phyloP scores from a whole-genome alignment of 2,113 vertebrate genomes.

The Xiphophorus hellerii region DNA sequence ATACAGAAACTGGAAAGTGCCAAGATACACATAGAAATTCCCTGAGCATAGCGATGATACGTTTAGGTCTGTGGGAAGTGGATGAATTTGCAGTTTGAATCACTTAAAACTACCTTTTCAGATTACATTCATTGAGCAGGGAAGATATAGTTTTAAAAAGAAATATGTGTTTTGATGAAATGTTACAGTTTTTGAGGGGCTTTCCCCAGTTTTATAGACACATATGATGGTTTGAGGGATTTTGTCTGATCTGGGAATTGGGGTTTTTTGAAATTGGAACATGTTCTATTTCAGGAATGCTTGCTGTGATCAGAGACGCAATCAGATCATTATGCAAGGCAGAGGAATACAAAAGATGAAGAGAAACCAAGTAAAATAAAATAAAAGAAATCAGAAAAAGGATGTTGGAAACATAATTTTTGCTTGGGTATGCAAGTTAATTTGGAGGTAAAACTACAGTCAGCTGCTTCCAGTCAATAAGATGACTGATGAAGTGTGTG shows the following conservation, averaged over 20 bases:
- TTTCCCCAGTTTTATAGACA: not conserved
- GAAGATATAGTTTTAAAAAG: not conserved
- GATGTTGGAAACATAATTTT: not conserved
- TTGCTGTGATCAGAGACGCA: not conserved
- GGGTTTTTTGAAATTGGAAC: not conserved
- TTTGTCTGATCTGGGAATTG: not conserved
- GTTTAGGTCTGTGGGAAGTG: not conserved
- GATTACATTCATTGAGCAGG: not conserved
- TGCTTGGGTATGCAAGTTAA: not conserved
- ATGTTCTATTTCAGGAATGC: not conserved
- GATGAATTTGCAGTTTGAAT: conserved; percentile 7
- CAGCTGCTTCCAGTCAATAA: not conserved
- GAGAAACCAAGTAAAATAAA: not conserved
- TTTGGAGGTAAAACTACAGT: not conserved
- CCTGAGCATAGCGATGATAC: conserved; percentile 3
- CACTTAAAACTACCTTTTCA: not conserved
- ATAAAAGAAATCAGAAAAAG: not conserved
- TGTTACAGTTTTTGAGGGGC: not conserved
- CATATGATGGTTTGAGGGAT: not conserved
- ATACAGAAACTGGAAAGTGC: conserved; percentile 9
- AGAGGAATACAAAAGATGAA: not conserved
- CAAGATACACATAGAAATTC: conserved; percentile 26
- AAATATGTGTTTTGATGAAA: not conserved
- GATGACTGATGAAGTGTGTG: not conserved
- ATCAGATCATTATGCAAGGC: not conserved